These are phyloP conservation scores for Thaumatotibia leucotreta DNA, from an alignment of 1,140 invertebrate genomes.

Conservation along the genomic window DNA sequence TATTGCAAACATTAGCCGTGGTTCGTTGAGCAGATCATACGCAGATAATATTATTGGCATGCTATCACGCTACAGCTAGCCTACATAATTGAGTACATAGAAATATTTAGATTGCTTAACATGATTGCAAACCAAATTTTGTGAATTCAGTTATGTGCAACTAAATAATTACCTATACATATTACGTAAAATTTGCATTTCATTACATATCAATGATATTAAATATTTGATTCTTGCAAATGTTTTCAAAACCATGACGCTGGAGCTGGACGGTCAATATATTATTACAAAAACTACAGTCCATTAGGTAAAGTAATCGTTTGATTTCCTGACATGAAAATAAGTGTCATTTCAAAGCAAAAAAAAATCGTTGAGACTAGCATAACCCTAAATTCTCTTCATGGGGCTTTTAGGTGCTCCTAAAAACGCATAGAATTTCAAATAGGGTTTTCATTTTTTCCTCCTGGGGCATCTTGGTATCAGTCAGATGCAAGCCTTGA, in stretches of 20 bases:
- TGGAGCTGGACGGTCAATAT: too few species aligned
- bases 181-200: too few species aligned
- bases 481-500: conserved; percentile 71
- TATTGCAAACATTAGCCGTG: neutral
- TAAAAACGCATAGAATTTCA: conserved; percentile 68
- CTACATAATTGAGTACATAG: neutral
- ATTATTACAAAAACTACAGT: too few species aligned
- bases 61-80: neutral
- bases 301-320: too few species aligned
- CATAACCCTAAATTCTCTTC: neutral
- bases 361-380: neutral
- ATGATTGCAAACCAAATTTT: neutral
- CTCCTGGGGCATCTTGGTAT: conserved; percentile 63
- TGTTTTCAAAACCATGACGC: too few species aligned
- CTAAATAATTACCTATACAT: too few species aligned
- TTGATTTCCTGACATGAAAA: too few species aligned
- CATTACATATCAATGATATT: too few species aligned
- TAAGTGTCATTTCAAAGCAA: neutral
- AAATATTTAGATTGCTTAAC: neutral
- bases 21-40: neutral
- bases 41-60: neutral
- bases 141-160: neutral
- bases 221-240: too few species aligned
- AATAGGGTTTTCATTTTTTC: conserved; percentile 69
- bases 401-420: conserved; percentile 31